A percentile compares a stretch with the other conserved stretches of the same genome.
Conservation (phyloP, 2,797 vertebrate genomes). For the Anguilla pacifica region DNA sequence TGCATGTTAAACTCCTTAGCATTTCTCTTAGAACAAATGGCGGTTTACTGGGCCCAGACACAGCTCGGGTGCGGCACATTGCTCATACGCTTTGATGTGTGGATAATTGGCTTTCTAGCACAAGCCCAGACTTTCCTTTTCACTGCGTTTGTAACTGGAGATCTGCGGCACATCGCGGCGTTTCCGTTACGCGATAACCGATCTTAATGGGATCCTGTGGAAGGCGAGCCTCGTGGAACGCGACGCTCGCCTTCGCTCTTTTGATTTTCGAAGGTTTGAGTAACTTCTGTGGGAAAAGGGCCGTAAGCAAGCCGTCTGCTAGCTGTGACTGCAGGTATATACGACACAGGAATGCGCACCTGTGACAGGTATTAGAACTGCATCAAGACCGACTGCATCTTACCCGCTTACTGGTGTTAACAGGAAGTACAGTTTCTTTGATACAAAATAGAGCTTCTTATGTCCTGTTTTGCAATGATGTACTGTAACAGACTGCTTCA, state of each 20-base stretch:
- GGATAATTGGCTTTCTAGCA: background rate
- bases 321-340: no score
- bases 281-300: background rate
- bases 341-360: no score
- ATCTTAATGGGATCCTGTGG: background rate
- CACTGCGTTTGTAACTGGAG: background rate
- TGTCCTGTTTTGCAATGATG: no score
- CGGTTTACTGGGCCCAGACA: background rate
- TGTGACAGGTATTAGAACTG: no score
- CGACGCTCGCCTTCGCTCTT: background rate
- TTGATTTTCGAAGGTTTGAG: background rate
- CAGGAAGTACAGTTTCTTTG: no score
- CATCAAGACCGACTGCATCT: no score
- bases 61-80: no score
- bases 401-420: no score
- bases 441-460: no score
- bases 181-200: background rate
- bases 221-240: background rate
- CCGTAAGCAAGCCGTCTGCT: no score
- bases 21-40: background rate
- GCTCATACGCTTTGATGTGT: background rate
- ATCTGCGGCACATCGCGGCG: background rate
- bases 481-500: no score
- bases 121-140: background rate
- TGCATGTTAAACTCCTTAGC: background rate